A percentile compares a stretch with the other conserved stretches of the same genome.
Evolutionary conservation across 2,113 vertebrate species (phyloP).

Genomic region (Rhadina sibilatrix): DNA sequence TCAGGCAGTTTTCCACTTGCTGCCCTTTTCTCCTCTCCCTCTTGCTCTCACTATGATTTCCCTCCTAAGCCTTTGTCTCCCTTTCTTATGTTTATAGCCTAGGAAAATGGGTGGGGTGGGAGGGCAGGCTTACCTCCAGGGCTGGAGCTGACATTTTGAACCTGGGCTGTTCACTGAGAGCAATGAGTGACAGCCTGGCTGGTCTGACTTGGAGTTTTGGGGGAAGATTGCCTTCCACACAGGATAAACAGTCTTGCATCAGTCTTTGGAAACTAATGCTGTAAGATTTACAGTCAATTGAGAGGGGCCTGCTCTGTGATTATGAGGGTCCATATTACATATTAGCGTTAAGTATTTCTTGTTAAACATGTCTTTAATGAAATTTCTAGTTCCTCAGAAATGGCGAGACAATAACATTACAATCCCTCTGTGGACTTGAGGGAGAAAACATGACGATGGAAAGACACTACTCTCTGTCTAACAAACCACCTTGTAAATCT

Average conservation of each 20-base stretch:
- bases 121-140: neutral
- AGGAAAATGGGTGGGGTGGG: neutral
- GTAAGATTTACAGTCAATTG: neutral
- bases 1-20: neutral
- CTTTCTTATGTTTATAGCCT: neutral
- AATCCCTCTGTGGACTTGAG: neutral
- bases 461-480: neutral
- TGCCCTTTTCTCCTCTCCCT: neutral
- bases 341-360: neutral
- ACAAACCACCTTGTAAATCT: neutral
- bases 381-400: neutral
- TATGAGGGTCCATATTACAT: neutral
- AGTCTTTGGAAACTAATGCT: neutral
- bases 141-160: neutral
- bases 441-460: neutral
- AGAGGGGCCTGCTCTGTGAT: neutral
- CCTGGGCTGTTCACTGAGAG: neutral
- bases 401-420: fast-evolving
- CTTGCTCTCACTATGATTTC: neutral
- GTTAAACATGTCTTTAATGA: neutral
- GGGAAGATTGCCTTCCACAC: neutral
- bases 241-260: neutral
- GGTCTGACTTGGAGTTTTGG: neutral
- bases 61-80: neutral
- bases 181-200: neutral